Percentiles rank a stretch among this genome's conserved stretches.
Conservation (phyloP, 2,888 invertebrate species). For the Drymonia ruficornis region DNA sequence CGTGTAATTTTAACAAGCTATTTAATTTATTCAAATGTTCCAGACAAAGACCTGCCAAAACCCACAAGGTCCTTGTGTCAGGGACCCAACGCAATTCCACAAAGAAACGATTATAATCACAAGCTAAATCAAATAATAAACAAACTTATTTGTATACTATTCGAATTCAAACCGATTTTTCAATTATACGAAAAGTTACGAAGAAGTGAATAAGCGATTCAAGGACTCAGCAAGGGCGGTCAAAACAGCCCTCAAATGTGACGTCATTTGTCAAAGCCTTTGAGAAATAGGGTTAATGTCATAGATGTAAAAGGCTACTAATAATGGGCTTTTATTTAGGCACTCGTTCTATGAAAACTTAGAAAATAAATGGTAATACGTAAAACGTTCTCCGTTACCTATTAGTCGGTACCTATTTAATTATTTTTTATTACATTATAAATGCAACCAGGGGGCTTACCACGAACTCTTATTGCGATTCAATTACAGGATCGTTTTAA, state of each 20-base stretch:
- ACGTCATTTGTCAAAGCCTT: slow-evolving; percentile 17
- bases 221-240: slow-evolving; percentile 42
- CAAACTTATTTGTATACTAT: slow-evolving; percentile 6
- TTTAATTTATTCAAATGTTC: too few relatives aligned
- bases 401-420: too few relatives aligned
- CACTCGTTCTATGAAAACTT: too few relatives aligned
- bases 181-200: slow-evolving; percentile 20
- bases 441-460: too few relatives aligned
- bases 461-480: too few relatives aligned
- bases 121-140: slow-evolving; percentile 15
- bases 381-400: too few relatives aligned
- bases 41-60: too few relatives aligned
- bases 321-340: too few relatives aligned
- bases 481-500: too few relatives aligned
- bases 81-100: slow-evolving; percentile 15
- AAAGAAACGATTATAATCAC: slow-evolving; percentile 23
- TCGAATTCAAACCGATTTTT: slow-evolving; percentile 4
- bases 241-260: slow-evolving; percentile 19
- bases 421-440: too few relatives aligned
- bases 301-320: not conserved
- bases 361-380: too few relatives aligned
- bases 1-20: too few relatives aligned
- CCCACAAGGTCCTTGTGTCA: slow-evolving; percentile 19
- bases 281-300: not conserved
- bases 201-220: slow-evolving; percentile 32